Base-by-base conservation (phyloP, 2,888 invertebrate genomes). In the Ichneumoninae sp. region DNA sequence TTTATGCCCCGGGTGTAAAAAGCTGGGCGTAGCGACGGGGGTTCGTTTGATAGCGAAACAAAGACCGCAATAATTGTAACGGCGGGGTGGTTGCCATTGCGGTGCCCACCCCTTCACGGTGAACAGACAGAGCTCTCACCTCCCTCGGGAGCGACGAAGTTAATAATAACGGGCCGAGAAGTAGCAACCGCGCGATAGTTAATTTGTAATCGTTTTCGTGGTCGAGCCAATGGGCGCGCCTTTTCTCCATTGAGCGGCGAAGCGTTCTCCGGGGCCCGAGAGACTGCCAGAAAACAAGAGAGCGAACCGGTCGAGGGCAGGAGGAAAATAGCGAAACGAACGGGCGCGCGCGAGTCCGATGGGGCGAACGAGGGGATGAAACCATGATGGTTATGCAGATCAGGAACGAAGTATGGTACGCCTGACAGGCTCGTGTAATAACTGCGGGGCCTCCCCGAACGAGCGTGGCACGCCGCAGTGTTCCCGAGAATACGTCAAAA, bases 191-290 rank as follows among this genome's bases (percentile, higher is more conserved):
- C 85, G 75, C 69, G 80, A 86, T 83, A 91, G 92, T 92, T 93
- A 92, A 93, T 93, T 93, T 91, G 92, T 92, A 93, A 93, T 92
- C 90, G 92, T 90, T 93, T 88, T 87, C 68, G 86, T 66, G 87
- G 88, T 86, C 33, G 85, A 74, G 82, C 88, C 87, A 89, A 91
- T 90, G 89, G 88, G 66, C 83, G 86, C 85, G 89, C 87, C 88
- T 85, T 80, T 75, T 86, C 87, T 88, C 87, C 86, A 90, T 91
- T 85, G 91, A 91, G 91, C 90, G 89, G 88, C 89, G 66, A 75
- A 78, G 60, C 66, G 72, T 86, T 85, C 80, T 75, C 85, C 80
- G 54, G 69, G 52, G 19, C 40, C 52, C 78, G 71, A 76, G 77
- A 80, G 70, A 68, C 69, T 74, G 80, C 76, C 77, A 79, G 79